Evolutionary conservation across 2,113 vertebrate genomes (phyloP), one percentile per base, ranked within the genome.

Genomic region (Anguilla rostrata): DNA sequence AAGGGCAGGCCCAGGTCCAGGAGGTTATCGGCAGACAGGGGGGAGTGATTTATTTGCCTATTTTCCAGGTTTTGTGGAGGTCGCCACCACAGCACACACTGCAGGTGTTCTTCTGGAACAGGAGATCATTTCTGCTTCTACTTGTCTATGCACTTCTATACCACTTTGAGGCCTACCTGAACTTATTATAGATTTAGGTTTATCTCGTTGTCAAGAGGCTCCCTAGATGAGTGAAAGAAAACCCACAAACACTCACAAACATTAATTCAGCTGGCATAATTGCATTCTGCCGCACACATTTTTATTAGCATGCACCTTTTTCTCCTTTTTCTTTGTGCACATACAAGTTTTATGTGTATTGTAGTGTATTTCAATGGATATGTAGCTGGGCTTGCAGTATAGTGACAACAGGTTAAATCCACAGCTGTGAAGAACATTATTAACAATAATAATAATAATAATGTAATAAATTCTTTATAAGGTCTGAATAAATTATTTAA

Each of bases 151-250:
- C 34, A 11, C 26, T 20, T 46, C 26, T 83, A 22, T 56, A 57
- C 53, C 49, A 18, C 26, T 15, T 83, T 18, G 26, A 5, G n/a
- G 7, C 22, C 2, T 2, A 26, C n/a, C 53, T 41, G 39, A 29
- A 66, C 20, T 81, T 49, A 86, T 60, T 56, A 40, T n/a, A 18
- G 34, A 39, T 79, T 56, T 26, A 39, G 34, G 11, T 86, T 41
- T 81, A n/a, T 63, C 53, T 43, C n/a, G 18, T 63, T 86, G 43
- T 86, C 78, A 63, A 57, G 5, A 60, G 5, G 18, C 5, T 81
- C 56, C 39, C 39, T 22, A 60, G 78, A 81, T 81, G 63, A 85
- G 39, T 46, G 3, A 75, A 63, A 86, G 43, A 86, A 18, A 46
- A 84, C 87, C 63, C 78, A 83, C 46, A 63, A 18, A 84, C 2